These are phyloP conservation scores for Rhagoletis pomonella DNA, from an alignment of 1,140 invertebrate genomes.

Conservation along the genomic window DNA sequence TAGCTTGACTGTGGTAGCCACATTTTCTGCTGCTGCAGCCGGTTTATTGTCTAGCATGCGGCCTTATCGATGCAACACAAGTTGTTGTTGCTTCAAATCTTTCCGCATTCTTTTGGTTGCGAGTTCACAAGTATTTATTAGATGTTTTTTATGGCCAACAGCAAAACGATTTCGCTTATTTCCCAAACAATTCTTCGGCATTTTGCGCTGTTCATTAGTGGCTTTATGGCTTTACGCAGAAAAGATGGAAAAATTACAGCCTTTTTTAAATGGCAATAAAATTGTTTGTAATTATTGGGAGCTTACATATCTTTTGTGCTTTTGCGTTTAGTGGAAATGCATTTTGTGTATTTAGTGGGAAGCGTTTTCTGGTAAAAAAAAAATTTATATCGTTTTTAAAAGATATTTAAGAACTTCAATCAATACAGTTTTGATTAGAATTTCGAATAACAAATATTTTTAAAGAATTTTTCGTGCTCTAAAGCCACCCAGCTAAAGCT, in stretches of 20 bases:
- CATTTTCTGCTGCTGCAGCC: not conserved
- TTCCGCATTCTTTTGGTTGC: slow-evolving; percentile 39
- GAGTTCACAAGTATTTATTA: slow-evolving; percentile 14
- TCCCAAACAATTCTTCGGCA: not conserved
- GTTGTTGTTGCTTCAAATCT: not conserved
- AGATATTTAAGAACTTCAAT: too few species aligned
- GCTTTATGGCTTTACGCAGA: not conserved
- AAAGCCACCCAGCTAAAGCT: too few species aligned
- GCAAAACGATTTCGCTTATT: not conserved
- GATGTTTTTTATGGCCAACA: slow-evolving; percentile 17
- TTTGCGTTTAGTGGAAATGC: too few species aligned
- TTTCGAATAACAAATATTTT: too few species aligned
- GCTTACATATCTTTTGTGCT: too few species aligned
- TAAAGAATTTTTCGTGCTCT: too few species aligned
- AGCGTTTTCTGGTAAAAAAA: too few species aligned
- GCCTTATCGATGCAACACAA: not conserved
- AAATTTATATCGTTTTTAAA: too few species aligned
- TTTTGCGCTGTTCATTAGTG: not conserved
- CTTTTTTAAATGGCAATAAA: not conserved
- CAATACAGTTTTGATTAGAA: too few species aligned
- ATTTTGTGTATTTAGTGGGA: too few species aligned
- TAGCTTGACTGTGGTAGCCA: not conserved
- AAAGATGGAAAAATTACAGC: not conserved
- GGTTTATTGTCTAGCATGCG: not conserved
- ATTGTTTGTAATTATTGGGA: not conserved